phyloP scores from a whole-genome alignment of 2,797 vertebrate genomes.

The Lateolabrax maculatus region DNA sequence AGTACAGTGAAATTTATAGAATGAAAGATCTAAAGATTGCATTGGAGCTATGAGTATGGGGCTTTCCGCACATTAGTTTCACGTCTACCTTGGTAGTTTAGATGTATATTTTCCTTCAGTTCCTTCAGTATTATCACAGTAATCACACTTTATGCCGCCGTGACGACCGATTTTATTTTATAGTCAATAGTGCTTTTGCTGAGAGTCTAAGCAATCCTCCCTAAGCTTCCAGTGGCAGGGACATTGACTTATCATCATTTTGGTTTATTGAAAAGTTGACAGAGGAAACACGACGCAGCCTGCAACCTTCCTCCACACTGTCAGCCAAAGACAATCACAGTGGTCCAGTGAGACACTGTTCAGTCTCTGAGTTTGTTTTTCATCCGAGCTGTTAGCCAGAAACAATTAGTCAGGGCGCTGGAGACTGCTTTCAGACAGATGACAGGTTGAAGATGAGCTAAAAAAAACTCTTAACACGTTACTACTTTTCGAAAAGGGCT shows the following conservation, averaged over 20 bases:
- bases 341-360: conserved; percentile 45
- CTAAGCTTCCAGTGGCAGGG: neutral
- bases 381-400: conserved; percentile 24
- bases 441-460: conserved; percentile 20
- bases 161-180: neutral
- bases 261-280: conserved; percentile 41
- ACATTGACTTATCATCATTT: conserved; percentile 42
- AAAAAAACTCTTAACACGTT: neutral
- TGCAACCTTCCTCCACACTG: conserved; percentile 20
- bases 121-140: neutral
- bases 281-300: conserved; percentile 37
- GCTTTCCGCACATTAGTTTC: neutral
- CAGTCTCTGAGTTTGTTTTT: conserved; percentile 55
- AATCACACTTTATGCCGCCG: neutral
- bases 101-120: neutral
- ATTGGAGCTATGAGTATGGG: neutral
- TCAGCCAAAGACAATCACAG: conserved; percentile 42
- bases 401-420: conserved; percentile 41
- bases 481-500: neutral
- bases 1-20: neutral
- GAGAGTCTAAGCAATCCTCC: neutral
- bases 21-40: neutral
- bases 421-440: conserved; percentile 30
- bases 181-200: neutral
- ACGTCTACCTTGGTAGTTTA: neutral